Evolutionary conservation across 92 coral and sea anemone genomes (phyloP).

Genomic region (Umimayanthus chanpuru): DNA sequence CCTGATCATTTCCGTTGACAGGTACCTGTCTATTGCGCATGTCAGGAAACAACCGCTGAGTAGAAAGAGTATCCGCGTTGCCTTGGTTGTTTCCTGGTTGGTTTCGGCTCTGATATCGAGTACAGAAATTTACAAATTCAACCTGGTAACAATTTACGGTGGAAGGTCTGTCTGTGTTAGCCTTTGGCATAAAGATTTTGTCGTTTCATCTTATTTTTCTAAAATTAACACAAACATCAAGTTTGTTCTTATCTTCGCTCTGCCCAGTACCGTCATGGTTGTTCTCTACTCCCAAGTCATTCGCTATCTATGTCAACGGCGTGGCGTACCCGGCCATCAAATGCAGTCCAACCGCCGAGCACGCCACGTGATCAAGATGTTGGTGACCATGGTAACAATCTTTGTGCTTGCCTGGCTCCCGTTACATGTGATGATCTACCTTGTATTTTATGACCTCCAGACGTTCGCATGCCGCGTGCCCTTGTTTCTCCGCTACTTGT

Average conservation of each 20-base stretch:
- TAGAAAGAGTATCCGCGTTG: conserved; percentile 3
- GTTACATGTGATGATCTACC: conserved; percentile 1
- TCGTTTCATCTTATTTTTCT: not conserved
- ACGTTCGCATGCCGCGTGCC: conserved; percentile 24
- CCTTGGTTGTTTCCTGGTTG: conserved; percentile 25
- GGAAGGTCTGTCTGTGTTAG: not conserved
- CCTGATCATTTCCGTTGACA: conserved; percentile 21
- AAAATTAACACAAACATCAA: conserved; percentile 9
- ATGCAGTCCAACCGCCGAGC: conserved; percentile 23
- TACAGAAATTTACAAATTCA: conserved; percentile 18
- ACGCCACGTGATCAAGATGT: conserved; percentile 35
- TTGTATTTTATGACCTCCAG: not conserved
- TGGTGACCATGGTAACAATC: conserved; percentile 29
- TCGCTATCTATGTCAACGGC: conserved; percentile 29
- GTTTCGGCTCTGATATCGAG: conserved; percentile 9
- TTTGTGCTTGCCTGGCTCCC: conserved; percentile 34
- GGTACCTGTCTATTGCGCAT: conserved; percentile 44
- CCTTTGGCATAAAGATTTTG: not conserved
- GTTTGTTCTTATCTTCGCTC: conserved; percentile 12
- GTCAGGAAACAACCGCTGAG: conserved; percentile 33
- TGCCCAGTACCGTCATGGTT: conserved; percentile 9
- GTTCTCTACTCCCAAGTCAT: conserved; percentile 4
- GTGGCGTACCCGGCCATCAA: conserved; percentile 31
- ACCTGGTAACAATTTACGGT: not conserved
- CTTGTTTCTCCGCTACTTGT: conserved; percentile 13